Conservation (phyloP, 2,113 vertebrate genomes). For the Dicrurus megarhynchus region DNA sequence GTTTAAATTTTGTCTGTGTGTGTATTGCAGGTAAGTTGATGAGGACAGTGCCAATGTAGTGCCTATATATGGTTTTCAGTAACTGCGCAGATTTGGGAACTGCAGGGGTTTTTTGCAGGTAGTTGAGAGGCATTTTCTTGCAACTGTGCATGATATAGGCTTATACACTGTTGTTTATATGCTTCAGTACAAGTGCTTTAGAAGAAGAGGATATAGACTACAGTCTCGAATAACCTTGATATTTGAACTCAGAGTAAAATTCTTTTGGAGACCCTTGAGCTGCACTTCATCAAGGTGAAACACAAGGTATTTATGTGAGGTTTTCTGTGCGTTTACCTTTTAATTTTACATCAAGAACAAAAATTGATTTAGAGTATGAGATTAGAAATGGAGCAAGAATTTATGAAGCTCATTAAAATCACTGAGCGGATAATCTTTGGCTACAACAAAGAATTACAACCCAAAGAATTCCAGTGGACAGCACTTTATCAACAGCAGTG, state of each 20-base stretch:
- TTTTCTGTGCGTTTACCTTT: not conserved
- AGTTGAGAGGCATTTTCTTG: not conserved
- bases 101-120: not conserved
- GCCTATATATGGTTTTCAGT: not conserved
- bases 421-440: not conserved
- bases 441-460: not conserved
- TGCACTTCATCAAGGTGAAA: not conserved
- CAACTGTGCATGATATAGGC: not conserved
- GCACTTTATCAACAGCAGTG: not conserved
- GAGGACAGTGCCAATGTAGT: not conserved
- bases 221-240: not conserved
- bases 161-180: not conserved
- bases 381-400: not conserved
- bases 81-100: rapidly evolving
- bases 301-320: not conserved
- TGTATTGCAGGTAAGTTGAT: not conserved
- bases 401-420: constrained; percentile 8
- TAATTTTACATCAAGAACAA: not conserved
- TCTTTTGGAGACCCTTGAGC: not conserved
- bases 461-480: not conserved
- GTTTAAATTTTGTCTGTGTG: not conserved
- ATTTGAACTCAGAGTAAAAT: not conserved
- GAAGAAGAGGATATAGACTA: not conserved
- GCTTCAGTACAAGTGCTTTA: not conserved
- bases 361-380: not conserved